Conservation (phyloP, 2,113 vertebrate species). For the Monopterus albus region DNA sequence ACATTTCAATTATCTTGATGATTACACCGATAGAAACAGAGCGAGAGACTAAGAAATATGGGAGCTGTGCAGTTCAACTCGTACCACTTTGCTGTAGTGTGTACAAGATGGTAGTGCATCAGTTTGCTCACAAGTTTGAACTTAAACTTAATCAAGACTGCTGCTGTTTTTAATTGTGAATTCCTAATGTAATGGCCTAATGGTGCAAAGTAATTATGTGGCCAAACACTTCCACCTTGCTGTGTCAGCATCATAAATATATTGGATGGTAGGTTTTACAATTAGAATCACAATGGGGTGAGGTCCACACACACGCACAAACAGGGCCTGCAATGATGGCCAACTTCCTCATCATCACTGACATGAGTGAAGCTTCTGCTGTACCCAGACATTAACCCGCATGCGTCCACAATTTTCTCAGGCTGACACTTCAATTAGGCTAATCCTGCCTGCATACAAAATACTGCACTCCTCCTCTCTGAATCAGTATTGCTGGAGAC, state of each 20-base stretch:
- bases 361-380: conserved; percentile 63
- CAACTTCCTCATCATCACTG: conserved; percentile 63
- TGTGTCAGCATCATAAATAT: conserved; percentile 63
- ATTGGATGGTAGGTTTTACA: conserved; percentile 54
- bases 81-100: background rate
- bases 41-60: background rate
- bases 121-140: conserved; percentile 35
- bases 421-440: conserved; percentile 82
- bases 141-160: conserved; percentile 23
- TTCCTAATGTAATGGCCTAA: conserved; percentile 41
- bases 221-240: conserved; percentile 51
- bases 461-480: conserved; percentile 55
- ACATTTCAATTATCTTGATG: conserved; percentile 51
- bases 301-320: conserved; percentile 20
- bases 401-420: conserved; percentile 76
- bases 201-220: conserved; percentile 52
- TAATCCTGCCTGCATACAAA: conserved; percentile 77
- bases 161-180: conserved; percentile 55
- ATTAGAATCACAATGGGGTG: conserved; percentile 39
- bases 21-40: conserved; percentile 33
- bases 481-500: conserved; percentile 61
- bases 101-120: conserved; percentile 6
- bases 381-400: conserved; percentile 74
- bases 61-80: background rate
- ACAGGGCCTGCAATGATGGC: conserved; percentile 57